Evolutionary conservation across 2,797 vertebrate genomes (phyloP).

Genomic region (Karalla daura): DNA sequence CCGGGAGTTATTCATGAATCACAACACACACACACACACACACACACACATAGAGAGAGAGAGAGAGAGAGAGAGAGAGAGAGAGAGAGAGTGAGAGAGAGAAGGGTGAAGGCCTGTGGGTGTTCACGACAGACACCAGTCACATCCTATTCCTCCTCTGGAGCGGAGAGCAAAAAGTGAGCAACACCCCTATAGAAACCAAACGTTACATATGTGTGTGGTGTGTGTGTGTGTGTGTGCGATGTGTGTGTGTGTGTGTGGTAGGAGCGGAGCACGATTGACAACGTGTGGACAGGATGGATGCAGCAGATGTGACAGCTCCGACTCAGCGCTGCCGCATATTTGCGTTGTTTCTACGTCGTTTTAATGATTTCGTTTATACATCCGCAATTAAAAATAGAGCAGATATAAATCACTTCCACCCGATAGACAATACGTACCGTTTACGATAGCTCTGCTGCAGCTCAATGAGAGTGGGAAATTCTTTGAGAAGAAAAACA

Average conservation of each 20-base stretch:
- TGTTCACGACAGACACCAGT: constrained; percentile 27
- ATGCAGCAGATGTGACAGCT: background rate
- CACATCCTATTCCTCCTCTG: constrained; percentile 22
- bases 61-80: background rate
- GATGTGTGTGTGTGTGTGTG: constrained; percentile 4
- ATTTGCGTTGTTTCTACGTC: background rate
- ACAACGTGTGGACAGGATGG: background rate
- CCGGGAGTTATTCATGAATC: constrained; percentile 17
- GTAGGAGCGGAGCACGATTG: background rate
- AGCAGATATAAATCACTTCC: no score
- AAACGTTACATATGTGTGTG: background rate
- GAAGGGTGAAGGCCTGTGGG: constrained; percentile 36
- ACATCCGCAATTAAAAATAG: background rate
- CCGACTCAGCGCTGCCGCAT: no score
- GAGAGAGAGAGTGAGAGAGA: no score
- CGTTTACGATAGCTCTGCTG: no score
- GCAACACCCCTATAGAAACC: constrained; percentile 16
- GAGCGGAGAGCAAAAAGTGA: constrained; percentile 22
- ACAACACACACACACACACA: constrained; percentile 26
- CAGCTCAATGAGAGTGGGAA: no score
- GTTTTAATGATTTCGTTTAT: background rate
- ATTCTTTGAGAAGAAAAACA: background rate
- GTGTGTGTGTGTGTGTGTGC: no score
- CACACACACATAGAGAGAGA: background rate
- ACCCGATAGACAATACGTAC: no score